Evolutionary conservation across 1,140 invertebrate species (phyloP), one percentile per base, ranked within the genome.

Genomic region (Eufriesea mexicana): DNA sequence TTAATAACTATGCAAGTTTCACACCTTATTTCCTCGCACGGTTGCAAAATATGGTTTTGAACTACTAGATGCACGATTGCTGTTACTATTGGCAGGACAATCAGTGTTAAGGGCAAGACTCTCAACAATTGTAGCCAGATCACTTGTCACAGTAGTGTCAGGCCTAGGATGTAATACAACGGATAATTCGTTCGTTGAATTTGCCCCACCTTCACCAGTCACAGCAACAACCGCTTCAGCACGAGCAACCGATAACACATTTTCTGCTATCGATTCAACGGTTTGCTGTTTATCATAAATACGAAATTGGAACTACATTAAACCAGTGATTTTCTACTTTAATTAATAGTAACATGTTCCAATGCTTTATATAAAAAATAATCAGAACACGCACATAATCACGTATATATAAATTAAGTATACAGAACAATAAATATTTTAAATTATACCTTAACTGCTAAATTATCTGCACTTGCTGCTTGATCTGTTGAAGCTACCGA

Each of bases 401-500:
- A 51, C 5, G 14, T 59, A 35, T 35, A 62, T 16, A 35, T 35
- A 35, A 35, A 62, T 35, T 4, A 14, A 2, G 35, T 16, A 20
- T 62, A 49, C 2, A 54, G 62, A 5, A 62, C n/a, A 9, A 83
- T 57, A 62, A 66, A 83, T 16, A 59, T 55, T 72, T 74, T 7
- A 73, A 86, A 73, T 79, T 57, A 86, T 93, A 96, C 95, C 93
- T 98, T 98, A 83, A 97, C 97, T 25, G 97, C 96, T 72, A 99
- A 95, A 95, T 98, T 98, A 92, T 98, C 98, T 6, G 97, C 97
- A 42, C 98, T 98, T 5, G 97, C 97, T 16, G 98, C 97, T 94
- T 98, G 98, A 91, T 98, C 98, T 12, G 97, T 98, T n/a, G 97
- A 97, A 0, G 97, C 96, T 9, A 98, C 97, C 0, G 97, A 98